Evolutionary conservation across 2,113 vertebrate species (phyloP), one percentile per base, ranked within the genome.

Genomic region (Entelurus aequoreus): DNA sequence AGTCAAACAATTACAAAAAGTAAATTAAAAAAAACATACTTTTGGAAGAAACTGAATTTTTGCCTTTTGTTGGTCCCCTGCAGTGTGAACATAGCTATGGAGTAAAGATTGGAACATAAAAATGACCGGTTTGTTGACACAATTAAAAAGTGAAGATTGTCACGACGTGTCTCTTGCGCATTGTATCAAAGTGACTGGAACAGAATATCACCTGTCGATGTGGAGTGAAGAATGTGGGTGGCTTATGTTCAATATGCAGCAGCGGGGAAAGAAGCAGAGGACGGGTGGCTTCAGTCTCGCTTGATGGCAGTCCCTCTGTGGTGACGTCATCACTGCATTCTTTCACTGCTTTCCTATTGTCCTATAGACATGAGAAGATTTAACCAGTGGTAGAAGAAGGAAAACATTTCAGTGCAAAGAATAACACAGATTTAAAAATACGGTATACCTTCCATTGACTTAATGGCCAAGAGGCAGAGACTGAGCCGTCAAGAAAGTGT

Each of bases 401-500:
- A 19, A 19, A 19, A 19, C 19, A 19, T 19, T 19, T 53, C 51
- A 53, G 4, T 36, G 51, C 19, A 53, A 53, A 4, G 21, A 12
- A 53, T 53, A 13, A 10, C 2, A 49, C 14, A n/a, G 19, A 19
- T 19, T 19, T 19, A 19, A 19, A 19, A 19, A 19, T 19, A 19
- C 6, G 5, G 28, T 53, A 36, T 56, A 12, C 19, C 16, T 57
- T 6, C 3, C 16, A 57, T 13, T 57, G n/a, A 57, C 5, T 16
- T 19, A 11, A 16, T 44, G 42, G 11, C 42, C 42, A 44, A 57
- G 55, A 57, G 44, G 38, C 10, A 57, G 38, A 44, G 66, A 78
- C 62, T 78, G 14, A 77, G 51, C 53, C 66, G 59, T 63, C 62
- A 65, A 61, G 50, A 28, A 54, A 73, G 60, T 48, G 60, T 16